Conservation (phyloP, 2,113 vertebrate genomes). For the Struthio camelus region DNA sequence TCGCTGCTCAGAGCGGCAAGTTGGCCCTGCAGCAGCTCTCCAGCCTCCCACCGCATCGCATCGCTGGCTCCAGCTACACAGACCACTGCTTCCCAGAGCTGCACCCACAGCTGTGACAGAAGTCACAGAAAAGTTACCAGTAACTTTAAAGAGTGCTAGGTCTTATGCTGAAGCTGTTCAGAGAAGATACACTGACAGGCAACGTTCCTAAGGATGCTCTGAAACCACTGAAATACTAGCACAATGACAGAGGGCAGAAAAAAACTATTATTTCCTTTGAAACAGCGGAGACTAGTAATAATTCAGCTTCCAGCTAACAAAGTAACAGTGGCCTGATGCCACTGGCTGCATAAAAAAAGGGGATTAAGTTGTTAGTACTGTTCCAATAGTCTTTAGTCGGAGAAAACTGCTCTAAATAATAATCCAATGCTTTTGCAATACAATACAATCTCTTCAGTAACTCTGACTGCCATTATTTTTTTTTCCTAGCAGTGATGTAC, state of each 20-base stretch:
- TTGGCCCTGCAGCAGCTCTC: background rate
- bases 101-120: background rate
- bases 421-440: rapidly evolving
- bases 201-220: background rate
- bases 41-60: rapidly evolving
- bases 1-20: background rate
- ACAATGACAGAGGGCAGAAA: rapidly evolving
- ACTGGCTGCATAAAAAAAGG: background rate
- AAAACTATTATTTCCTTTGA: background rate
- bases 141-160: rapidly evolving
- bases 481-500: background rate
- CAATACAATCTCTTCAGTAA: rapidly evolving
- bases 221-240: rapidly evolving
- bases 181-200: rapidly evolving
- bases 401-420: background rate
- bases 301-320: background rate
- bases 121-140: rapidly evolving
- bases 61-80: background rate
- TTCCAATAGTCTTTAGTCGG: rapidly evolving
- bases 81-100: background rate
- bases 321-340: background rate
- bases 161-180: rapidly evolving
- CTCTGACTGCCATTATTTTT: rapidly evolving
- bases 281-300: rapidly evolving
- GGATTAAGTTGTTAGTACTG: background rate